Base-by-base conservation (phyloP, 2,888 invertebrate species). In the Xanthia togata region DNA sequence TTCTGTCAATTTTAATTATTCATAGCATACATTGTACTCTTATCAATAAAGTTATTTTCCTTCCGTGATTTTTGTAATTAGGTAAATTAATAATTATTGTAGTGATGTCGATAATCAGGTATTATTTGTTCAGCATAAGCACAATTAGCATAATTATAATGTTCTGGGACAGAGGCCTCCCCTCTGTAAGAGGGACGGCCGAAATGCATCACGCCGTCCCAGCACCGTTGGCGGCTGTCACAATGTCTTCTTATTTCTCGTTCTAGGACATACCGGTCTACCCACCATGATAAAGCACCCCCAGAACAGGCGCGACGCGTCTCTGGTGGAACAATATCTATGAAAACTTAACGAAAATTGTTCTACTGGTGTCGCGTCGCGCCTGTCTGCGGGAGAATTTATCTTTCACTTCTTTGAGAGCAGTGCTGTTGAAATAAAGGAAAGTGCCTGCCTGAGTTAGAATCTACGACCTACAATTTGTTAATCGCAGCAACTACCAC, bases 1-100 rank as follows among this genome's bases (percentile, higher is more conserved):
- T 79, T 73, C 73, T 6, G 38, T 31, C 9, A 38, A 70, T 26
- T 50, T 57, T 17, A 50, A 69, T 68, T 64, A 82, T 64, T 60
- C 35, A 71, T 44, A 35, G 14, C 11, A 9, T 11, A 38, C 14
- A 26, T 73, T 64, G n/a, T 12, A n/a, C n/a, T n/a, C n/a, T n/a
- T n/a, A 68, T 11, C 17, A 57, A 65, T 31, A 26, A 11, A 5
- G 62, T 63, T 38, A 71, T 64, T 81, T 69, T 64, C 59, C 38
- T 69, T 26, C 31, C 9, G 35, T 53, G 17, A n/a, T 53, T 74
- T 35, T 35, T 60, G 11, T 17, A n/a, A 55, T 31, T 68, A 35
- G 12, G 9, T 71, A 2, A 5, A 26, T 14, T 26, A 23, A 20
- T 65, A n/a, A n/a, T n/a, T n/a, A 31, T 31, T 11, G 26, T 26